Percentiles rank a stretch among this genome's conserved stretches.
Evolutionary conservation across 2,797 vertebrate genomes (phyloP).

Genomic region (Acrocephalus scirpaceus): DNA sequence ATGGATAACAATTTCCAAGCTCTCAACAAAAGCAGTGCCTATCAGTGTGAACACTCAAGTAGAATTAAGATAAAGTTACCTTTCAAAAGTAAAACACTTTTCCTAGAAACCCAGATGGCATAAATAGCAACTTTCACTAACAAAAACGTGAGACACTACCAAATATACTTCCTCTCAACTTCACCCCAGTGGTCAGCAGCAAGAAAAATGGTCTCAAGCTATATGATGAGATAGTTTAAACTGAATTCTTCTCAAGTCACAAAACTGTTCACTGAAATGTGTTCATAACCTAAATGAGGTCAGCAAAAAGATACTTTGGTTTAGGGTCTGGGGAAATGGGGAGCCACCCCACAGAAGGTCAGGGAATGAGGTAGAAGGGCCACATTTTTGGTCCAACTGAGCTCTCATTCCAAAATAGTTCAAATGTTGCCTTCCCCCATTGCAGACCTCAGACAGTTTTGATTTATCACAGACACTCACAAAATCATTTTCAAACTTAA

Average conservation of each 20-base stretch:
- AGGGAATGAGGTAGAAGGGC: neutral
- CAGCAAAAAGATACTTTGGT: neutral
- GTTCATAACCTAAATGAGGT: fast-evolving
- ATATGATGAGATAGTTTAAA: neutral
- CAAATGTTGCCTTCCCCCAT: neutral
- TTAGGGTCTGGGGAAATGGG: neutral
- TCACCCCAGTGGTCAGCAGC: neutral
- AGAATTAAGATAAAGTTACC: neutral
- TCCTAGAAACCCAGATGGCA: neutral
- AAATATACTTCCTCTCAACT: neutral
- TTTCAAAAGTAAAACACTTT: neutral
- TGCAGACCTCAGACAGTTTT: neutral
- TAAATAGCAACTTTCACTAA: neutral
- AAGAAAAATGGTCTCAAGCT: neutral
- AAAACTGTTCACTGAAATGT: neutral
- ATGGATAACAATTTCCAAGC: neutral
- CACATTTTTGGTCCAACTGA: neutral
- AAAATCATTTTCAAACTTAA: neutral
- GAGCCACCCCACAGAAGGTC: neutral
- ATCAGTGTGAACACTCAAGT: neutral
- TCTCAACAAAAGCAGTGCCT: neutral
- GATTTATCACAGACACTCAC: neutral
- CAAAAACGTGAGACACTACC: neutral
- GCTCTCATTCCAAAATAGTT: neutral
- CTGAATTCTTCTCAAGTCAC: neutral